Conservation (phyloP, 2,797 vertebrate species). For the Uromys caudimaculatus region DNA sequence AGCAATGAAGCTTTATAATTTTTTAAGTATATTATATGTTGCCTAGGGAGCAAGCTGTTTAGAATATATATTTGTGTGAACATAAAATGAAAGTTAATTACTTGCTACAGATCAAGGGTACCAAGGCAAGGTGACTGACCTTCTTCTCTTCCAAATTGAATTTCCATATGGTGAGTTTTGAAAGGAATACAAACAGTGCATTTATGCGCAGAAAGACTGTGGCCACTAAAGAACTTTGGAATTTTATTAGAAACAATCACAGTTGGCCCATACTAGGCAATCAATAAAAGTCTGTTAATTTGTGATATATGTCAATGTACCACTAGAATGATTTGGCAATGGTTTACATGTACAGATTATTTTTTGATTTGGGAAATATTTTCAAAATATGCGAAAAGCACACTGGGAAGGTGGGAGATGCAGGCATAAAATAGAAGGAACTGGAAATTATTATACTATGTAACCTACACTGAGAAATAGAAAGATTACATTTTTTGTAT, state of each 20-base stretch:
- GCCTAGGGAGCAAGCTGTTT: slow-evolving; percentile 5
- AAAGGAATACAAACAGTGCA: slow-evolving; percentile 30
- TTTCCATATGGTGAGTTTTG: background rate
- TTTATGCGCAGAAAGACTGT: slow-evolving; percentile 25
- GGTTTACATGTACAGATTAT: slow-evolving; percentile 23
- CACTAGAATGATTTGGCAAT: background rate
- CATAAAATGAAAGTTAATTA: slow-evolving; percentile 64
- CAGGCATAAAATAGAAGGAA: background rate
- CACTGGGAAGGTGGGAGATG: background rate
- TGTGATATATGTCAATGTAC: background rate
- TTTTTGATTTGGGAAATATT: slow-evolving; percentile 56
- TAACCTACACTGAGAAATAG: background rate
- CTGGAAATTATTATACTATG: background rate
- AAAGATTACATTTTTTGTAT: background rate
- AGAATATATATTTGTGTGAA: slow-evolving; percentile 30
- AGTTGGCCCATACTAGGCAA: slow-evolving; percentile 25
- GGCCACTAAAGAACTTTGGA: background rate
- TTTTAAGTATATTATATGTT: slow-evolving; percentile 49
- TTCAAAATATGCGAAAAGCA: slow-evolving; percentile 23
- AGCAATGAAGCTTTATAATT: background rate
- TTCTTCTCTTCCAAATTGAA: slow-evolving; percentile 60
- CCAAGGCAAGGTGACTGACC: slow-evolving; percentile 9
- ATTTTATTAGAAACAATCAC: slow-evolving; percentile 57
- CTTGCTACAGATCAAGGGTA: slow-evolving; percentile 36
- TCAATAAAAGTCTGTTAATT: slow-evolving; percentile 40